Conservation (phyloP, 2,113 vertebrate species). For the Cyprinus carpio region DNA sequence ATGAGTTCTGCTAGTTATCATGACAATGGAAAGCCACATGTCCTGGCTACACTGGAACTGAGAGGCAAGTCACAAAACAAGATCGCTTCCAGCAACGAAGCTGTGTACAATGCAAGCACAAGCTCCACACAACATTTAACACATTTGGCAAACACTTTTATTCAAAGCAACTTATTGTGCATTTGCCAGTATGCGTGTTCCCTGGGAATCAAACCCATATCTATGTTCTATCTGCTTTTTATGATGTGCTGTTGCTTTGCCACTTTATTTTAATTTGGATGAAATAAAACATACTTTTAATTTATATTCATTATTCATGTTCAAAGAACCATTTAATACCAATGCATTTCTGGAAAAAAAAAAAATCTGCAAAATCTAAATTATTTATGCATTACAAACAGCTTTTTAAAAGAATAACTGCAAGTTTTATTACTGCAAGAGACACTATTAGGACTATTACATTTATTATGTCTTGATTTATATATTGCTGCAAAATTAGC, state of each 20-base stretch:
- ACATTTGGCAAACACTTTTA: neutral
- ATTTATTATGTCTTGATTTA: neutral
- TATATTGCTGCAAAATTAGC: neutral
- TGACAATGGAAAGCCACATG: neutral
- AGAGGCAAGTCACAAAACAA: neutral
- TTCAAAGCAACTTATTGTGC: neutral
- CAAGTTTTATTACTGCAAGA: neutral
- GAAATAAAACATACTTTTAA: neutral
- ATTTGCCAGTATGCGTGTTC: neutral
- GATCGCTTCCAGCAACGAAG: neutral
- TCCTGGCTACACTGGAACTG: neutral
- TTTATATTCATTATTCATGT: neutral
- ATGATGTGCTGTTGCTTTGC: too few species aligned
- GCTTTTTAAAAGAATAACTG: neutral
- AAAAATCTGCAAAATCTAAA: neutral
- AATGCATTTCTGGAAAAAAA: neutral
- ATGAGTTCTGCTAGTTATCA: neutral
- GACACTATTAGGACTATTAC: neutral
- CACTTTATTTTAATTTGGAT: neutral
- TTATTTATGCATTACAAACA: neutral
- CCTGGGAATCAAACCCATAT: neutral
- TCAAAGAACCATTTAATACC: neutral
- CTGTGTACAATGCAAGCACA: neutral
- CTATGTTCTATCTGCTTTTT: neutral
- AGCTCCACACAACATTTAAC: neutral